A percentile compares a stretch with the other conserved stretches of the same genome.
phyloP scores from a whole-genome alignment of 2,797 vertebrate species.

The Tokudaia tokunoshimensis region DNA sequence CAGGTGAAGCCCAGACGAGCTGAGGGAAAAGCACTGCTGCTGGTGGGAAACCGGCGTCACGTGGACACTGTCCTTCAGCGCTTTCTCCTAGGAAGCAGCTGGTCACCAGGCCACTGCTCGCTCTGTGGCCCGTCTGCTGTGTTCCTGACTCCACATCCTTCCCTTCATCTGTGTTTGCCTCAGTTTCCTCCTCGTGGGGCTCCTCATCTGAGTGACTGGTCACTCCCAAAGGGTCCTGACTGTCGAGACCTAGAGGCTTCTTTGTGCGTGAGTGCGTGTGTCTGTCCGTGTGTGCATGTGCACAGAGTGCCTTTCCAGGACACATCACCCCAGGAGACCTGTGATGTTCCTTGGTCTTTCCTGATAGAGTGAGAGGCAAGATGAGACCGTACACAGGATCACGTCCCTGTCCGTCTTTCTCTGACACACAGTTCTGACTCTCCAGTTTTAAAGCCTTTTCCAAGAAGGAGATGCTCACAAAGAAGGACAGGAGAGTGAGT shows the following conservation, averaged over 20 bases:
- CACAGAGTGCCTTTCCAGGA: background rate
- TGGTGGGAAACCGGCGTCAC: background rate
- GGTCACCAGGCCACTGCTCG: rapidly evolving
- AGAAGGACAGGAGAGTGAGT: background rate
- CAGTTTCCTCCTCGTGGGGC: background rate
- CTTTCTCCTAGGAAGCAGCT: background rate
- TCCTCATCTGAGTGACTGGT: background rate
- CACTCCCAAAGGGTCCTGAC: background rate
- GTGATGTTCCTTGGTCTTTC: background rate
- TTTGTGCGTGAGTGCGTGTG: too few species aligned
- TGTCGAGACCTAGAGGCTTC: background rate
- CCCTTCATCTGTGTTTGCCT: too few species aligned
- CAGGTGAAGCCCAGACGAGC: background rate
- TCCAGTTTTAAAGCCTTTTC: background rate
- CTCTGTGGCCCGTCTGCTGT: background rate
- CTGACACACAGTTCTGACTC: background rate
- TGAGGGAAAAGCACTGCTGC: background rate
- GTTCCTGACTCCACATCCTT: background rate
- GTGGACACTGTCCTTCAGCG: background rate
- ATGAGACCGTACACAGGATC: background rate
- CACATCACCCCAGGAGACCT: background rate
- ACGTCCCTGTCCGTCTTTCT: background rate
- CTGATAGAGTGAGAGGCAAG: background rate
- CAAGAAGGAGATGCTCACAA: background rate
- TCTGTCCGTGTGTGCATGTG: background rate